Conservation (phyloP, 1,140 invertebrate species). For the Conus betulinus region DNA sequence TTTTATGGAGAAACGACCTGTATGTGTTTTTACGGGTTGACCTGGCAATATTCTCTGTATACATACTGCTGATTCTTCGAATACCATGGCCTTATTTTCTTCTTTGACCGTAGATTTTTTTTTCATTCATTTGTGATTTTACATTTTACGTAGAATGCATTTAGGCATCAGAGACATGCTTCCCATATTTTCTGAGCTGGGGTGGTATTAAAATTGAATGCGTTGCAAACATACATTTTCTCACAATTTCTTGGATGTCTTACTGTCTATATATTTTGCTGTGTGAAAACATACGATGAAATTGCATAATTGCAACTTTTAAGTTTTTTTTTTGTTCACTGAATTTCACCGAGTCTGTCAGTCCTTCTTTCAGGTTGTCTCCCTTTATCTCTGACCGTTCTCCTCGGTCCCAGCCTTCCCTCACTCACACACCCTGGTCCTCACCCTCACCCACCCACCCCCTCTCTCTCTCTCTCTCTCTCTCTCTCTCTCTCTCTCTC, state of each 20-base stretch:
- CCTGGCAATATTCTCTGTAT: no score
- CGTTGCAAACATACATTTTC: neutral
- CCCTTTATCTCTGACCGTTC: neutral
- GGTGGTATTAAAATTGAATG: neutral
- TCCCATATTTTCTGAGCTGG: neutral
- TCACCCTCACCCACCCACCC: no score
- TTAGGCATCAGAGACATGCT: neutral
- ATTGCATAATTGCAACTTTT: neutral
- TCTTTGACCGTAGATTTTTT: no score
- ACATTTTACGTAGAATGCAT: no score
- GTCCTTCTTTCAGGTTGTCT: neutral
- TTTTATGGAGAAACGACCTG: no score
- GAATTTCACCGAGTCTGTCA: neutral
- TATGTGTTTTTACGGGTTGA: no score
- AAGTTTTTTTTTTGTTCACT: neutral
- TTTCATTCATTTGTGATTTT: no score
- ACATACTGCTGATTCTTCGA: no score
- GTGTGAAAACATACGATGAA: neutral
- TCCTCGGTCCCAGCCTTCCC: neutral
- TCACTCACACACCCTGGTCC: neutral
- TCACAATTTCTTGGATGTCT: neutral
- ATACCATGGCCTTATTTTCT: no score
- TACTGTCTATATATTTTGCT: neutral
- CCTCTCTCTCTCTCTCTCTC: neutral
- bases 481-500: neutral